A percentile compares a stretch with the other conserved stretches of the same genome.
Evolutionary conservation across 2,113 vertebrate genomes (phyloP).

Genomic region (Parotia lawesii): DNA sequence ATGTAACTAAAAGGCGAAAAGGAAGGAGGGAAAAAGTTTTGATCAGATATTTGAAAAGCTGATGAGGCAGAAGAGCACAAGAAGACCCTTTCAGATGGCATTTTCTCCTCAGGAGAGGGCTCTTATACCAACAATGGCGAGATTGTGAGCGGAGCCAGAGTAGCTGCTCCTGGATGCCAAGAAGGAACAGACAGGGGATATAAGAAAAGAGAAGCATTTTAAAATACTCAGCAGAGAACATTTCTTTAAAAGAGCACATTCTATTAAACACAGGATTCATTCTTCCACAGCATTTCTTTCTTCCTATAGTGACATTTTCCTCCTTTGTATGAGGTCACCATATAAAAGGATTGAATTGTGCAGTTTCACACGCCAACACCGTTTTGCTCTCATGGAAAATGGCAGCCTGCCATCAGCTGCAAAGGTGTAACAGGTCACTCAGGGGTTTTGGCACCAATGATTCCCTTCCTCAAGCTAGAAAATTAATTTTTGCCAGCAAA

Average conservation of each 20-base stretch:
- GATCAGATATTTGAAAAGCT: background rate
- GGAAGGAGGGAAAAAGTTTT: background rate
- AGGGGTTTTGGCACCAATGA: background rate
- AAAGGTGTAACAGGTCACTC: conserved; percentile 44
- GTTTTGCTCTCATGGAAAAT: conserved; percentile 3
- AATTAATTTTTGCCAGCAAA: conserved; percentile 35
- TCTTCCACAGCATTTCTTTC: conserved; percentile 42
- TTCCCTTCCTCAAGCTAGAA: conserved; percentile 8
- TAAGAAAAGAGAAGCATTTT: background rate
- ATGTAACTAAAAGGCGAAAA: background rate
- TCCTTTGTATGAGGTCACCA: conserved; percentile 1
- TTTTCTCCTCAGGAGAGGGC: conserved; percentile 5
- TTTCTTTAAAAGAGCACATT: conserved; percentile 17
- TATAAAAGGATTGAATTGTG: conserved; percentile 7
- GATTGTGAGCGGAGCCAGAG: background rate
- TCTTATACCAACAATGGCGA: background rate
- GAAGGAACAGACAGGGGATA: background rate
- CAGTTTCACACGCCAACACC: conserved; percentile 9
- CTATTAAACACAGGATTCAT: conserved; percentile 45
- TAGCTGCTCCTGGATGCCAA: background rate
- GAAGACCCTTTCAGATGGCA: background rate
- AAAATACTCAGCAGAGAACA: background rate
- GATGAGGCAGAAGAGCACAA: conserved; percentile 6
- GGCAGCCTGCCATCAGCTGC: conserved; percentile 8
- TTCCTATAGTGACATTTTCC: conserved; percentile 12